Base-by-base conservation (phyloP, 1,140 invertebrate genomes). In the Lucilia cuprina region DNA sequence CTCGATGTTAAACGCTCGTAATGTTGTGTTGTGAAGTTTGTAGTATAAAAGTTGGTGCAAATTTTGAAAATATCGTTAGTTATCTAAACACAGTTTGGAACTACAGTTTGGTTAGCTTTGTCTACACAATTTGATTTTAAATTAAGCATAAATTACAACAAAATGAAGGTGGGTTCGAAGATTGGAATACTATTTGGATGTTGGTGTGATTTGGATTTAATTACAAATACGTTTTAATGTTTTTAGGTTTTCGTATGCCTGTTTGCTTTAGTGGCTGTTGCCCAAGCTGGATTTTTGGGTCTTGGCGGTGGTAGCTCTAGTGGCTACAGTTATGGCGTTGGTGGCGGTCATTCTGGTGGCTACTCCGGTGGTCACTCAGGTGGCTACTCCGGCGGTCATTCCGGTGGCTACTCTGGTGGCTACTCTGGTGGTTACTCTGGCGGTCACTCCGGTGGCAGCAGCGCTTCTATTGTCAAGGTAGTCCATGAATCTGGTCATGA, bases 331-430 rank as follows among this genome's bases (percentile, higher is more conserved):
- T 74, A 75, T 30, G 41, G 41, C 2, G 55, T 17, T 25, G 77
- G 77, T 21, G 19, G 41, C 3, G 55, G 17, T 50, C 30, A 77
- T 4, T 34, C 50, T 82, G 87, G 87, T 10, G 88, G 87, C 14
- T 60, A 47, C 41, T 41, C 82, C 35, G 50, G 50, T 17, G 74
- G 82, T 41, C 17, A 34, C n/a, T 30, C 30, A 21, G 41, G 77
- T 49, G 41, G 41, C 10, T 19, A 14, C 35, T 19, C 9, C 5
- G 77, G 78, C 30, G 84, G 84, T 74, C 30, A 77, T 10, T 34
- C 50, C 83, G 87, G 87, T 10, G 88, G 87, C 25, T 60, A 47
- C 47, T 41, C 82, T 21, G 49, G 50, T 17, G 74, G 82, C 19
- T 17, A 30, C n/a, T 30, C 30, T 19, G 70, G 25, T 34, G 35